Conservation (phyloP, 1,140 invertebrate genomes). For the Procambarus virginalis region DNA sequence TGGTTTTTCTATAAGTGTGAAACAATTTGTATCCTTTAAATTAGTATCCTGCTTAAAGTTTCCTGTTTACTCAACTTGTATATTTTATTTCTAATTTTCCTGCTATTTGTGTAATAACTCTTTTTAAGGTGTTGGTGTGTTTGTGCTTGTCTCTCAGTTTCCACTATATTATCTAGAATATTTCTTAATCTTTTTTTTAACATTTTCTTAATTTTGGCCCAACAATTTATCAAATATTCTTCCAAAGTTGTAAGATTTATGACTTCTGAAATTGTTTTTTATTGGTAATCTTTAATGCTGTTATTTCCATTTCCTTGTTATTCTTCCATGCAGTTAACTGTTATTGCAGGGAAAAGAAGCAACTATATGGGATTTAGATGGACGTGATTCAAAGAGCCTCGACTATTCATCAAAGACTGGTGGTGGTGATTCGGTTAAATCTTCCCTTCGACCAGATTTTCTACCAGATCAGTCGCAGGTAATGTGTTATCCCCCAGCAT, state of each 20-base stretch:
- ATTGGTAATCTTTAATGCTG: background rate
- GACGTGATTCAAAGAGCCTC: slow-evolving; percentile 58
- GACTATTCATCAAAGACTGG: slow-evolving; percentile 63
- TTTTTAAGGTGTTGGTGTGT: no score
- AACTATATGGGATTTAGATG: slow-evolving; percentile 66
- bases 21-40: no score
- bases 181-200: no score
- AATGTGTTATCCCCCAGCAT: background rate
- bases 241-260: background rate
- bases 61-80: no score
- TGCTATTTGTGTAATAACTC: no score
- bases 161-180: no score
- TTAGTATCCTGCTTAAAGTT: no score
- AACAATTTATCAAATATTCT: no score
- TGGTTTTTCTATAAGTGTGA: no score
- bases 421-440: background rate
- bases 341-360: slow-evolving; percentile 65
- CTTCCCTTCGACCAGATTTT: slow-evolving; percentile 64
- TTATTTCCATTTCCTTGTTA: background rate
- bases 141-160: no score
- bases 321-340: background rate
- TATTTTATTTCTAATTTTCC: no score
- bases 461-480: slow-evolving; percentile 64
- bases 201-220: no score
- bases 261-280: background rate